Evolutionary conservation across 2,113 vertebrate species (phyloP).

Genomic region (Oryzias curvinotus): DNA sequence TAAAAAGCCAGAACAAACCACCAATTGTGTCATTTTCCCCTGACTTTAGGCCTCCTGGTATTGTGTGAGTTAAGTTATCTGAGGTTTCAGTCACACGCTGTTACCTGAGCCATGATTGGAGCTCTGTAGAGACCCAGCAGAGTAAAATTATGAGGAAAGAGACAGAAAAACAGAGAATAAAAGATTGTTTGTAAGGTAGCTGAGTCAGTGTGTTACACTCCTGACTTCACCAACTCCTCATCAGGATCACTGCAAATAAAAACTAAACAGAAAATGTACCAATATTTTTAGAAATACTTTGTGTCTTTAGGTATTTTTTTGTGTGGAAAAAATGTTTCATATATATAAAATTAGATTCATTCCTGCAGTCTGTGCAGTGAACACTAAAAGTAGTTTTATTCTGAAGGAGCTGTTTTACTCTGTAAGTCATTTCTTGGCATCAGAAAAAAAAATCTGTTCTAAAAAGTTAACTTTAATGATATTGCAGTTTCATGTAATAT

Average conservation of each 20-base stretch:
- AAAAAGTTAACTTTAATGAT: constrained; percentile 19
- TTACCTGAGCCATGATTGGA: constrained; percentile 67
- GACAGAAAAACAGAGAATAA: constrained; percentile 11
- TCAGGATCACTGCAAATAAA: constrained; percentile 27
- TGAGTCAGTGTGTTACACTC: constrained; percentile 2
- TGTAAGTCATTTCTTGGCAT: constrained; percentile 10
- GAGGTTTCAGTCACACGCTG: constrained; percentile 46
- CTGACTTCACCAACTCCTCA: constrained; percentile 12
- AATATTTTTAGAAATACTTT: constrained; percentile 6
- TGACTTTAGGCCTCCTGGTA: constrained; percentile 51
- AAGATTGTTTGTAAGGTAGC: constrained; percentile 5
- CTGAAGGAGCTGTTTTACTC: neutral
- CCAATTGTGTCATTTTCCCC: constrained; percentile 64
- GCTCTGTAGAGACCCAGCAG: constrained; percentile 39
- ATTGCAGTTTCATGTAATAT: constrained; percentile 7
- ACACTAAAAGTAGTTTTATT: constrained; percentile 6
- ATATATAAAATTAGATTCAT: constrained; percentile 18
- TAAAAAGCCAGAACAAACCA: constrained; percentile 63
- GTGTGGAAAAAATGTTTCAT: constrained; percentile 13
- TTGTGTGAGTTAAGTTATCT: constrained; percentile 72
- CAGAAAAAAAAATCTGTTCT: constrained; percentile 12
- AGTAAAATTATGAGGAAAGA: constrained; percentile 11
- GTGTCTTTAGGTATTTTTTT: constrained; percentile 18
- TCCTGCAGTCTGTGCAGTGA: constrained; percentile 11
- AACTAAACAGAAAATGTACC: constrained; percentile 12